phyloP scores from a whole-genome alignment of 37 sponge, comb jelly and placozoan species.

The Chondrilla cf. caribensis region DNA sequence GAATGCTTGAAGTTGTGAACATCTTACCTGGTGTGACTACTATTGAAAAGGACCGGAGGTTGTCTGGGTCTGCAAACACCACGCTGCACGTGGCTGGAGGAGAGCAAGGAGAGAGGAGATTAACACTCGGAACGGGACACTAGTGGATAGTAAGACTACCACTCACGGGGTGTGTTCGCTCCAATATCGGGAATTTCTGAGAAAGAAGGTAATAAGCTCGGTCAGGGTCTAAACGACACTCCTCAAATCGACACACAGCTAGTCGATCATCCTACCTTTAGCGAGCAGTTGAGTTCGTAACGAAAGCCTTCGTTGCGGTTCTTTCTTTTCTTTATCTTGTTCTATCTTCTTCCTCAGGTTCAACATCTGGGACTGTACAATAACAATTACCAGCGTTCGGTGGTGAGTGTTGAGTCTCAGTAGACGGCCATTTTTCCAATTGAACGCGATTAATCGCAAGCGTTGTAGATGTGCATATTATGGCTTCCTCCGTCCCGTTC shows the following conservation, averaged over 20 bases:
- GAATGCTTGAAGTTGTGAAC: too few species aligned
- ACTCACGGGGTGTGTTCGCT: conserved; percentile 51
- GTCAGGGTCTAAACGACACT: background rate
- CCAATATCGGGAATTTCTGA: conserved; percentile 64
- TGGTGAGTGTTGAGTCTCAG: too few species aligned
- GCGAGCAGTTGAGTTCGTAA: conserved; percentile 63
- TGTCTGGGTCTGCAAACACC: conserved; percentile 45
- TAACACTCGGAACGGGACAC: background rate
- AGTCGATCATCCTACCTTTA: conserved; percentile 46
- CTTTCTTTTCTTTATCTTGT: background rate
- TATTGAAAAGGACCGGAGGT: conserved; percentile 45
- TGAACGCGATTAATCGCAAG: too few species aligned
- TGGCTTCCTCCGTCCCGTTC: too few species aligned
- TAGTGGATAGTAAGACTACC: background rate
- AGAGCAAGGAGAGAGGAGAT: background rate
- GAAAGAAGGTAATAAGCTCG: background rate
- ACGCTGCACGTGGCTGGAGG: conserved; percentile 52
- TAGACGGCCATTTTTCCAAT: too few species aligned
- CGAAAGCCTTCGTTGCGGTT: conserved; percentile 39
- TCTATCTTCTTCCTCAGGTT: conserved; percentile 11
- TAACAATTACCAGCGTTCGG: too few species aligned
- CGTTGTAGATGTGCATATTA: too few species aligned
- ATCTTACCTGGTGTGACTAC: conserved; percentile 56
- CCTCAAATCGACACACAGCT: background rate
- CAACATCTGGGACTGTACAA: background rate